Evolutionary conservation across 2,888 invertebrate species (phyloP).

Genomic region (Ophonus ardosiacus): DNA sequence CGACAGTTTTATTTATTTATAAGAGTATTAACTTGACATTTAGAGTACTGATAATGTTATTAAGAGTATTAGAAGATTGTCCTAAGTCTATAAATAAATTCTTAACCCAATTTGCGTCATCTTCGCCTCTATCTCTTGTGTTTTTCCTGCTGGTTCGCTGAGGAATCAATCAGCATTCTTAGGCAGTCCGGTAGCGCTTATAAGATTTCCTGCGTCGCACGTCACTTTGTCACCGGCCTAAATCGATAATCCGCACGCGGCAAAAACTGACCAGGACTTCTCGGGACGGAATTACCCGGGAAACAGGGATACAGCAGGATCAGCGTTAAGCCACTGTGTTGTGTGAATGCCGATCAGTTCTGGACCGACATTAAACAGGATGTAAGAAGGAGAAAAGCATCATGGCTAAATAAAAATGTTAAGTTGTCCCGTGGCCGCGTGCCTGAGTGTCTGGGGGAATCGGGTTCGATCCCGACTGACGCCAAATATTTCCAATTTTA

Average conservation of each 20-base stretch:
- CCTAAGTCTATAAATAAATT: too few relatives aligned
- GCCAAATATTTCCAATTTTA: too few relatives aligned
- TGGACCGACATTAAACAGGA: neutral
- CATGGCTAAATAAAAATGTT: neutral
- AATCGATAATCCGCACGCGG: slow-evolving; percentile 63
- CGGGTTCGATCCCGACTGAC: too few relatives aligned
- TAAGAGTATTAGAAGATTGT: too few relatives aligned
- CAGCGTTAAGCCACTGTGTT: slow-evolving; percentile 72
- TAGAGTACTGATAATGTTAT: too few relatives aligned
- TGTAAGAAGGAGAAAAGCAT: neutral
- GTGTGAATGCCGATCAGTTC: slow-evolving; percentile 71
- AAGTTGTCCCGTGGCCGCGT: too few relatives aligned
- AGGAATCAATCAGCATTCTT: slow-evolving; percentile 60
- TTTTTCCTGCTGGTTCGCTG: too few relatives aligned
- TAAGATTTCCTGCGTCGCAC: slow-evolving; percentile 50
- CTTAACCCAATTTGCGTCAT: too few relatives aligned
- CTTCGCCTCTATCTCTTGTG: too few relatives aligned
- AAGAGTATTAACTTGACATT: too few relatives aligned
- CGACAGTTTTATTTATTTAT: too few relatives aligned
- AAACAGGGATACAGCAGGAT: slow-evolving; percentile 73
- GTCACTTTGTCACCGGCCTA: slow-evolving; percentile 62
- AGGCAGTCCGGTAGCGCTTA: slow-evolving; percentile 52
- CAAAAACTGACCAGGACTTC: slow-evolving; percentile 63
- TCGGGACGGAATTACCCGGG: slow-evolving; percentile 72
- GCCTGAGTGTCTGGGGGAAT: too few relatives aligned